A percentile compares a stretch with the other conserved stretches of the same genome.
phyloP scores from a whole-genome alignment of 2,797 vertebrate species.

The Triplophysa yarkandensis region DNA sequence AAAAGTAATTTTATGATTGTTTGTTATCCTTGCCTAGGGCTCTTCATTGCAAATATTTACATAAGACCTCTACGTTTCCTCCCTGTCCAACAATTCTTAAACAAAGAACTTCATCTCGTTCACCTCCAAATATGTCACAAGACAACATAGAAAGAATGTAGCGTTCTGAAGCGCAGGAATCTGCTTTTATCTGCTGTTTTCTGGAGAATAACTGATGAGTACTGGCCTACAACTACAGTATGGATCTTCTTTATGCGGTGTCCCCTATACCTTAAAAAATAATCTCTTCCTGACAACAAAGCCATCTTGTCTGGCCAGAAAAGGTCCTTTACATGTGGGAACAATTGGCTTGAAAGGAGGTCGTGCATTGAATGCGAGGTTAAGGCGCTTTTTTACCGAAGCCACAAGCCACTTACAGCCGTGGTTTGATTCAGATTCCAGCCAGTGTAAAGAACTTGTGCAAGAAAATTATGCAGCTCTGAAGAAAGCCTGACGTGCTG shows the following conservation, averaged over 20 bases:
- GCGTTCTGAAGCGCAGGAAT: background rate
- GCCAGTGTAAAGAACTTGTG: constrained; percentile 58
- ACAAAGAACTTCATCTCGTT: constrained; percentile 11
- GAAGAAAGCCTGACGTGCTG: constrained; percentile 57
- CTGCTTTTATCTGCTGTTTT: constrained; percentile 27
- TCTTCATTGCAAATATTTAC: background rate
- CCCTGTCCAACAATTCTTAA: background rate
- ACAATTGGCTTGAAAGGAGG: constrained; percentile 52
- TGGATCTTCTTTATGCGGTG: constrained; percentile 12
- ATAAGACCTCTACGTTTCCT: background rate
- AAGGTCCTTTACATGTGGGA: constrained; percentile 58
- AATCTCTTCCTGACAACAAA: constrained; percentile 29
- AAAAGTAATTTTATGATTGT: no score
- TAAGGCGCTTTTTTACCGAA: constrained; percentile 55
- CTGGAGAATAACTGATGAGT: constrained; percentile 22
- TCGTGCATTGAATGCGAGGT: constrained; percentile 57
- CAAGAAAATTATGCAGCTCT: constrained; percentile 67
- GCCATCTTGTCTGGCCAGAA: constrained; percentile 23
- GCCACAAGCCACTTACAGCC: constrained; percentile 41
- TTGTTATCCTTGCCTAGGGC: no score
- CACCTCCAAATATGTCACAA: constrained; percentile 10
- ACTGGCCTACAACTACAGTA: constrained; percentile 13
- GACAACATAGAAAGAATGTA: constrained; percentile 30
- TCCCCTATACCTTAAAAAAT: background rate
- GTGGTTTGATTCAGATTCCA: constrained; percentile 57